Evolutionary conservation across 2,113 vertebrate species (phyloP).

Genomic region (Tragelaphus imberbis): DNA sequence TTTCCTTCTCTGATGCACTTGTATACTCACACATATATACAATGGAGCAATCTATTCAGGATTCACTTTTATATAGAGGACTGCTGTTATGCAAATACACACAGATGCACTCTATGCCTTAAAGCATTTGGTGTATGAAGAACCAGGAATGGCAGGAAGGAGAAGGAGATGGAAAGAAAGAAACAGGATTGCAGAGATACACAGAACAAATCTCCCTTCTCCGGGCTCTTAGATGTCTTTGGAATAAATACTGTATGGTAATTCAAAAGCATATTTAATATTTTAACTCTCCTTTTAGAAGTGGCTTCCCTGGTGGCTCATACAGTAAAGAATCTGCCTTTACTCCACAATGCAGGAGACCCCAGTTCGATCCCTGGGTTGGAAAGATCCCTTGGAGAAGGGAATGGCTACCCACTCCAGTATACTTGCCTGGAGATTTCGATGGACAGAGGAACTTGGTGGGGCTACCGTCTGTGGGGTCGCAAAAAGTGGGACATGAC

Average conservation of each 20-base stretch:
- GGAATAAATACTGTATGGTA: constrained; percentile 9
- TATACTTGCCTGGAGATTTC: background rate
- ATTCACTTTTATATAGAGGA: constrained; percentile 65
- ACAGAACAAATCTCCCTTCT: background rate
- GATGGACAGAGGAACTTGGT: background rate
- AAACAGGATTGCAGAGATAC: background rate
- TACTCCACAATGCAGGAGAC: background rate
- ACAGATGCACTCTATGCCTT: constrained; percentile 36
- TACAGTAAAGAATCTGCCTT: background rate
- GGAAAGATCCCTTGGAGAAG: background rate
- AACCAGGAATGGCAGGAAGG: background rate
- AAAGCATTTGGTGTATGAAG: constrained; percentile 43
- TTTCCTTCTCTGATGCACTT: constrained; percentile 7
- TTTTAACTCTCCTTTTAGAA: constrained; percentile 31
- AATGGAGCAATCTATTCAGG: constrained; percentile 56
- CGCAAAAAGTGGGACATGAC: background rate
- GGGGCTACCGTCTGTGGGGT: background rate
- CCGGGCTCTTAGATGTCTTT: constrained; percentile 21
- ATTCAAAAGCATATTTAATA: background rate
- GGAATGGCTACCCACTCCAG: background rate
- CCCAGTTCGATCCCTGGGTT: background rate
- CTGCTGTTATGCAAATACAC: constrained; percentile 62
- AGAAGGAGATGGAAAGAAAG: background rate
- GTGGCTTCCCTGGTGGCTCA: background rate
- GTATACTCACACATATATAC: constrained; percentile 62